Evolutionary conservation across 2,888 invertebrate species (phyloP).

Genomic region (Abrostola tripartita): DNA sequence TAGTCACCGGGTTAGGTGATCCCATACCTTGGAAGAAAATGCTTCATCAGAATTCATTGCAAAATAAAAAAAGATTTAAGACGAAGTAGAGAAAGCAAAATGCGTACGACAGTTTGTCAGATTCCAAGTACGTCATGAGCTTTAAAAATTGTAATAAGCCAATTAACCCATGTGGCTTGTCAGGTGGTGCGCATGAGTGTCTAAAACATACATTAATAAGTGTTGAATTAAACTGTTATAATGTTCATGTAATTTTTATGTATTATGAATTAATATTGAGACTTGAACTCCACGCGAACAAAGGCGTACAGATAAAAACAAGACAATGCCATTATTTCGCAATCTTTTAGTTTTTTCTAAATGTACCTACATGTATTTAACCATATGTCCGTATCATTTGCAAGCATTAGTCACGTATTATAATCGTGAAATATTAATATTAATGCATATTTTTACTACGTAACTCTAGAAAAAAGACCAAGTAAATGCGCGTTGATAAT

Average conservation of each 20-base stretch:
- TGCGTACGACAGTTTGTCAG: too few relatives aligned
- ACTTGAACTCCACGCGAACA: not conserved
- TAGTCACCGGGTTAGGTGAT: constrained; percentile 81
- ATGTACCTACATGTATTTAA: constrained; percentile 29
- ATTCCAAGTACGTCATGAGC: too few relatives aligned
- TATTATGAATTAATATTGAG: not conserved
- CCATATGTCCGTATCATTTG: constrained; percentile 44
- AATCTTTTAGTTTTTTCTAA: constrained; percentile 13
- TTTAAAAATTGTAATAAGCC: too few relatives aligned
- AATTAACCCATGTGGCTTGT: too few relatives aligned
- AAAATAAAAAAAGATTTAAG: too few relatives aligned
- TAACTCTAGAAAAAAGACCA: constrained; percentile 42
- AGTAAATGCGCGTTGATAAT: constrained; percentile 47
- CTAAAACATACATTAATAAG: too few relatives aligned
- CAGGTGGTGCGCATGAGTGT: too few relatives aligned
- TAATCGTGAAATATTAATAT: constrained; percentile 52
- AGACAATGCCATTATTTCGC: constrained; percentile 13
- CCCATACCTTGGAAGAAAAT: constrained; percentile 75
- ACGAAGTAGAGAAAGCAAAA: too few relatives aligned
- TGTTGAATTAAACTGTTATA: too few relatives aligned
- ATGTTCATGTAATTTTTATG: too few relatives aligned
- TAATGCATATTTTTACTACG: constrained; percentile 50
- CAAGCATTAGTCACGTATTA: constrained; percentile 53
- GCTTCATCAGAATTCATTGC: too few relatives aligned
- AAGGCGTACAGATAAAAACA: constrained; percentile 8